Evolutionary conservation across 2,113 vertebrate species (phyloP), one percentile per base, ranked within the genome.

Genomic region (Halichoerus grypus): DNA sequence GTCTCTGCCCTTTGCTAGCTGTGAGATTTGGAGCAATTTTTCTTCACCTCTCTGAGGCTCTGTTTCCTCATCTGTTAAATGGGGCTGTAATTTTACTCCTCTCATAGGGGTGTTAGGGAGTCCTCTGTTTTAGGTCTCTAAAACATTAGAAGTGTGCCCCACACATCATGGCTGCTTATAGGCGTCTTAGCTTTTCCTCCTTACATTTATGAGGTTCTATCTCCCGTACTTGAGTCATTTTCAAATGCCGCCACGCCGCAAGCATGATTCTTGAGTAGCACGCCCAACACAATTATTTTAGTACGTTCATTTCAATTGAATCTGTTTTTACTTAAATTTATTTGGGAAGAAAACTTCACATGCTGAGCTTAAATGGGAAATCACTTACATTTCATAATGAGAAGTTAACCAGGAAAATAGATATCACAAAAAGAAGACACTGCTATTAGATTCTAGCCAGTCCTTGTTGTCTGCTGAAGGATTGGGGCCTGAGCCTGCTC

Each of bases 401-500:
- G 63, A 89, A 80, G 26, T 8, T 79, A 67, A 59, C 5, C 2
- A 5, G 71, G 76, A 84, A 92, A 83, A 81, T 63, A 63, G 86
- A 61, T 3, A 1, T 15, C 13, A 4, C 53, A 12, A 28, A 65
- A 74, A 55, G 74, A 42, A 96, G 80, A 13, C 7, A 10, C 15
- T 0, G 13, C 21, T 46, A 6, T 59, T 57, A 21, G 28, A 33
- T 55, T 26, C 67, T 5, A 55, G 46, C 39, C 19, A 1, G 33
- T 10, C 67, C 19, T 31, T 4, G 12, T 24, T 36, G 0, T 69
- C 46, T 24, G 21, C 33, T 2, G 36, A 51, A 26, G 42, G 24
- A 10, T 1, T 36, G 0, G 0, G 0, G 15, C 22, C 16, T 21
- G 84, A 28, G 18, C 26, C 82, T 1, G 4, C 57, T 33, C 18